Conservation (phyloP, 2,797 vertebrate species). For the Erithacus rubecula region DNA sequence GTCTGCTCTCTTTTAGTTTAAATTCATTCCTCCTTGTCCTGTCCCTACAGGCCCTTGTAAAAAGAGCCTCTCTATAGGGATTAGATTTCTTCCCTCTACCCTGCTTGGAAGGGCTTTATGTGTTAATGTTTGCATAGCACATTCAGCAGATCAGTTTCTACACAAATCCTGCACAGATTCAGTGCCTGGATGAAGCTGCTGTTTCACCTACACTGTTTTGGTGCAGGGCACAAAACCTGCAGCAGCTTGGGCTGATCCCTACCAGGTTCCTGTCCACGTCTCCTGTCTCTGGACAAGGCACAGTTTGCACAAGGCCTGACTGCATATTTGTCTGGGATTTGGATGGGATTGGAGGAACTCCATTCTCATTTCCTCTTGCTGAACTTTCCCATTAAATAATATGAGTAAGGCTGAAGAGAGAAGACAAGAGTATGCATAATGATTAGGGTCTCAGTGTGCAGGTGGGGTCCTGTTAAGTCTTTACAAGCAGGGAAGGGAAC, state of each 20-base stretch:
- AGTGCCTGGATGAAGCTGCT: background rate
- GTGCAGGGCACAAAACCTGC: background rate
- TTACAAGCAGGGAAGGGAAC: background rate
- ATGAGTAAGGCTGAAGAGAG: background rate
- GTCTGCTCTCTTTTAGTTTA: background rate
- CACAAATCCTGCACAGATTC: background rate
- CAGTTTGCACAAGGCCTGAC: background rate
- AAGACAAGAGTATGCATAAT: background rate
- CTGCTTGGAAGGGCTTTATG: background rate
- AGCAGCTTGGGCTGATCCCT: background rate
- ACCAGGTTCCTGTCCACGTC: accelerated
- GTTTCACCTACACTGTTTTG: background rate
- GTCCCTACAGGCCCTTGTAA: background rate
- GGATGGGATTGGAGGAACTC: background rate
- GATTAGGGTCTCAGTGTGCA: background rate
- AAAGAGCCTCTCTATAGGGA: background rate
- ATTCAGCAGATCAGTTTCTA: background rate
- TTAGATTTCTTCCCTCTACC: background rate
- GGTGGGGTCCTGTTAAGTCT: background rate
- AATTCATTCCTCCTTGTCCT: background rate
- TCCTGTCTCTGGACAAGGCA: background rate
- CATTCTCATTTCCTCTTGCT: background rate
- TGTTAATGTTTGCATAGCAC: background rate
- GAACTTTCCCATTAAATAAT: background rate
- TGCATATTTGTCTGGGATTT: background rate